Base-by-base conservation (phyloP, 2,113 vertebrate species). In the Bujurquina vittata region DNA sequence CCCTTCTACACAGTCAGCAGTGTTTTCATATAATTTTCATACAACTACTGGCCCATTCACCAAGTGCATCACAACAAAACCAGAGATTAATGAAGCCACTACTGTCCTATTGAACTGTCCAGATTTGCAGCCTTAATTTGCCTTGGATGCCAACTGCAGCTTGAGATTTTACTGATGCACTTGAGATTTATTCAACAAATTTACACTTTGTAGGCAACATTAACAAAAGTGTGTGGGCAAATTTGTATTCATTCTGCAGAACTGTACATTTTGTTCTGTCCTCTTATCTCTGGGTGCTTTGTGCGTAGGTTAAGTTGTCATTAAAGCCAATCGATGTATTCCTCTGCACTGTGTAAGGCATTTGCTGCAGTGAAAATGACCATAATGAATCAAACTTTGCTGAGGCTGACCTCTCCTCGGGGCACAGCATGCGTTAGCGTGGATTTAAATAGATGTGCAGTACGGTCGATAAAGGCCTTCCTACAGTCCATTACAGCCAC, bases 401-500 rank as follows among this genome's bases (percentile, higher is more conserved):
- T 15, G 63, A 73, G 67, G 40, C 72, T 89, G 88, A 92, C 88
- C 86, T 91, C 80, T 91, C 87, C 87, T 90, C 55, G 0, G 84
- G 88, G 81, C 86, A 49, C 40, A 9, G 23, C 37, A 31, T 35
- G 61, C 22, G 40, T 43, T 20, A 33, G 60, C 57, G 62, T 80
- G 26, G 46, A 65, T 79, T 73, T 75, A 59, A 81, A 83, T 80
- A 77, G 69, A 75, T 83, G 81, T 79, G 67, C 54, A 37, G 62
- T 20, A 7, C 5, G 17, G 81, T 93, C 87, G 58, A 92, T 93
- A 75, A 77, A 62, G 65, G 84, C 79, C 85, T 83, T 81, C 76
- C 83, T 86, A 75, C 80, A 84, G 86, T 81, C 86, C 93, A 94
- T 94, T 91, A 93, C 77, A 62, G 46, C 22, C 75, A 9, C 78